A percentile compares a stretch with the other conserved stretches of the same genome.
phyloP scores from a whole-genome alignment of 2,113 vertebrate species.

The Anarhynchus alexandrinus region DNA sequence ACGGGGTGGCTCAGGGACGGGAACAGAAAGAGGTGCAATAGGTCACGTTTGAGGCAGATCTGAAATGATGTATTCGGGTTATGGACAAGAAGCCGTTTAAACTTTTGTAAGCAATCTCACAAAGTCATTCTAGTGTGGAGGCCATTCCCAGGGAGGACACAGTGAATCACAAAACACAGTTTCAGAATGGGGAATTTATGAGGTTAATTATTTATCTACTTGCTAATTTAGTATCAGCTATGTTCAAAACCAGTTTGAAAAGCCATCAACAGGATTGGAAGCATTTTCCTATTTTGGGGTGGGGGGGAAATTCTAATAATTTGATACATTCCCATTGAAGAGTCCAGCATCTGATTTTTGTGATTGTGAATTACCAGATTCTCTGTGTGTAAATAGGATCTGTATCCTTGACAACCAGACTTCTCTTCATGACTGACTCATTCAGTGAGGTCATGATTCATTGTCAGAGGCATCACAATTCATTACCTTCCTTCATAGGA shows the following conservation, averaged over 20 bases:
- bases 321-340: not conserved
- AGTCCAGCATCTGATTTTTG: not conserved
- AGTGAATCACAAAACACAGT: not conserved
- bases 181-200: not conserved
- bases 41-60: not conserved
- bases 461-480: slow-evolving; percentile 8
- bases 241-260: not conserved
- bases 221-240: not conserved
- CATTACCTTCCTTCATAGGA: not conserved
- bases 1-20: not conserved
- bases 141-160: not conserved
- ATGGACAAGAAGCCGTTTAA: not conserved
- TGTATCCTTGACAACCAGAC: slow-evolving; percentile 24
- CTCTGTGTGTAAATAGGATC: not conserved
- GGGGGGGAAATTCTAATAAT: not conserved
- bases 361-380: not conserved
- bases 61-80: not conserved
- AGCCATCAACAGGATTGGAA: not conserved
- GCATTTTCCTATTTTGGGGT: not conserved
- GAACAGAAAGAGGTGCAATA: not conserved
- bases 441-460: slow-evolving; percentile 10
- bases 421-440: not conserved
- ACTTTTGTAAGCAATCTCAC: not conserved
- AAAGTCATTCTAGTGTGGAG: not conserved
- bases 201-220: not conserved